These are phyloP conservation scores for Alligator sinensis DNA, from an alignment of 2,113 vertebrate genomes.

Conservation along the genomic window DNA sequence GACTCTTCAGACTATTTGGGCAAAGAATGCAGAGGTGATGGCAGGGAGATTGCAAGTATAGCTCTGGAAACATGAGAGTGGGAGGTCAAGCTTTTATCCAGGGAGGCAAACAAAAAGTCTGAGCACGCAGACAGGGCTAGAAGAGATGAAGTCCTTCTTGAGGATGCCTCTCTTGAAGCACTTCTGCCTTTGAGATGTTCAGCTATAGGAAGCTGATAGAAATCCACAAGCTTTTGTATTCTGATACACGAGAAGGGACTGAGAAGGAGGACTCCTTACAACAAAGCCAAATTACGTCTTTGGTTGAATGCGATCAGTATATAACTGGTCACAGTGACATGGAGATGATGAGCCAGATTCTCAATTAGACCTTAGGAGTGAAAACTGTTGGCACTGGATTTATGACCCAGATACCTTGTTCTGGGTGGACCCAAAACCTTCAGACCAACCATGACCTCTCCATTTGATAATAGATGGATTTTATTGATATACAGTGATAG, in stretches of 20 bases:
- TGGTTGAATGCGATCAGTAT: not conserved
- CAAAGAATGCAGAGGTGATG: not conserved
- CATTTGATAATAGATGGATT: no score
- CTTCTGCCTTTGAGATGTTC: not conserved
- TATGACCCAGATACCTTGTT: no score
- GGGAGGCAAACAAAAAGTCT: not conserved
- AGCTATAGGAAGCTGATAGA: not conserved
- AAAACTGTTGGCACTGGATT: not conserved
- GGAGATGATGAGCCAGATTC: not conserved
- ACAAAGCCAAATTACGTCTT: not conserved
- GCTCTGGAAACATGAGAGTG: not conserved
- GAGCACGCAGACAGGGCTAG: not conserved
- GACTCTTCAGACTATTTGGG: fast-evolving
- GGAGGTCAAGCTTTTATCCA: not conserved
- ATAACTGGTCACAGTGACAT: fast-evolving
- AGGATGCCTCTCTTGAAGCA: not conserved
- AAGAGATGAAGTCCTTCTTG: not conserved
- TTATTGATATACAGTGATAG: no score
- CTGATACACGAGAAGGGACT: not conserved
- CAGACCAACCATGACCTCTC: no score
- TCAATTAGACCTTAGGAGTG: not conserved
- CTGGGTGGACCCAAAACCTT: no score
- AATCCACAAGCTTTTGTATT: fast-evolving
- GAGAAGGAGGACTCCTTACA: not conserved
- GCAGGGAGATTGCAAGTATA: not conserved